Evolutionary conservation across 2,797 vertebrate species (phyloP), one percentile per base, ranked within the genome.

Genomic region (Muscicapa comitata): DNA sequence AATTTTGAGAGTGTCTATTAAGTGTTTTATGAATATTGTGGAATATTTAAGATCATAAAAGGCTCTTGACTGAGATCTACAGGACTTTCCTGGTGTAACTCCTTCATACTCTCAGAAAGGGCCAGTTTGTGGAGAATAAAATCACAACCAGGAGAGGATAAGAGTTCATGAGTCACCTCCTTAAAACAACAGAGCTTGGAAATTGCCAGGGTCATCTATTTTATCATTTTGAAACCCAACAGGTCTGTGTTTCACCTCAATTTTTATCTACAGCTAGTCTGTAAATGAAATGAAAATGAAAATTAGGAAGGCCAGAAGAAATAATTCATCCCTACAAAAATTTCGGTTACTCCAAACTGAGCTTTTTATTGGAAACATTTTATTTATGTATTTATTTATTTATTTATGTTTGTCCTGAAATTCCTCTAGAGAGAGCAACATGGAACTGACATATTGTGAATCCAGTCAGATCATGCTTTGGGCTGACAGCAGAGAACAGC

Each of bases 111-210:
- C 37, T 70, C 72, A 43, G 86, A 42, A 74, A 68, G 50, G 37
- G 17, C 5, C 25, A 2, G 31, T 70, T 75, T 45, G 31, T 13
- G 75, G 78, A 71, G 75, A 48, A 57, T 9, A 28, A 66, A 92
- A 75, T 37, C 38, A 11, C 3, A 5, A 2, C 9, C 37, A 55
- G 59, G 42, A 48, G 57, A 57, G 53, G 42, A 45, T 47, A 31
- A 16, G 54, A 53, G 59, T 70, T 70, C 66, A 50, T 17, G 35
- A 59, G 17, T 59, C 35, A 1, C 57, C 54, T 72, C 65, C 68
- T 83, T 17, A 17, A 17, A 62, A 7, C 0, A 0, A 7, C 2
- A 16, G 23, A 33, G 35, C 47, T 45, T 73, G 50, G 51, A n/a
- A 66, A 72, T 35, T 43, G 31, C 29, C 66, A 28, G 1, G 7